Percentiles rank a stretch among this genome's conserved stretches.
These are phyloP conservation scores for Entomobrya multifasciata DNA, from an alignment of 2,888 invertebrate species.

Conservation along the genomic window DNA sequence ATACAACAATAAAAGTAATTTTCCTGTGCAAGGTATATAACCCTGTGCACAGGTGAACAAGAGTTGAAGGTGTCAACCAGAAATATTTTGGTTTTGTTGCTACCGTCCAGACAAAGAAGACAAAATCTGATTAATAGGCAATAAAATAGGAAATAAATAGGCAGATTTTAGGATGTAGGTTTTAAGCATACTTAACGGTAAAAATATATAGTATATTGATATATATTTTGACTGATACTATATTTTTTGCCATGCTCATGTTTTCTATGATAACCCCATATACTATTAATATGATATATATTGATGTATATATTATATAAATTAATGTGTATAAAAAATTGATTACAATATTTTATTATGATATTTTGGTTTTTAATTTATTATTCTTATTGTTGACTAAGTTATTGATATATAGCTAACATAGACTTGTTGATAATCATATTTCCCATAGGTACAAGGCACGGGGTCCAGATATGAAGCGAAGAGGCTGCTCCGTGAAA, in stretches of 20 bases:
- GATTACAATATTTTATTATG: too few relatives aligned
- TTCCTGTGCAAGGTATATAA: neutral
- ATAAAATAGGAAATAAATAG: neutral
- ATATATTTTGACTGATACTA: constrained; percentile 21
- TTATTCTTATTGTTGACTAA: constrained; percentile 40
- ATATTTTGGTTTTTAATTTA: constrained; percentile 30
- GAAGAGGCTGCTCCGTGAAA: constrained; percentile 75
- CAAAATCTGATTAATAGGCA: too few relatives aligned
- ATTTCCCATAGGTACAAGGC: constrained; percentile 74
- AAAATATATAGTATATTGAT: neutral
- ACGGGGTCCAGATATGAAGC: constrained; percentile 74
- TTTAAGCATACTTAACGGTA: constrained; percentile 41
- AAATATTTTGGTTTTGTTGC: constrained; percentile 35
- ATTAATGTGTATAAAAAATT: neutral
- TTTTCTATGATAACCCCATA: neutral
- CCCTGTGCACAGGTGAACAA: too few relatives aligned
- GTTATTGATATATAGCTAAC: constrained; percentile 63
- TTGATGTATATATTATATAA: neutral
- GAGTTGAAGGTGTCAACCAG: constrained; percentile 13
- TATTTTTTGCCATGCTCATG: neutral
- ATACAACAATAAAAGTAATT: constrained; percentile 24
- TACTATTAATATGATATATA: constrained; percentile 2
- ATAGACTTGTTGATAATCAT: constrained; percentile 74
- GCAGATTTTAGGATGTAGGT: neutral
- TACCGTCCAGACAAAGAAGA: constrained; percentile 3